Conservation (phyloP, 1,140 invertebrate genomes). For the Berghia stephanieae region DNA sequence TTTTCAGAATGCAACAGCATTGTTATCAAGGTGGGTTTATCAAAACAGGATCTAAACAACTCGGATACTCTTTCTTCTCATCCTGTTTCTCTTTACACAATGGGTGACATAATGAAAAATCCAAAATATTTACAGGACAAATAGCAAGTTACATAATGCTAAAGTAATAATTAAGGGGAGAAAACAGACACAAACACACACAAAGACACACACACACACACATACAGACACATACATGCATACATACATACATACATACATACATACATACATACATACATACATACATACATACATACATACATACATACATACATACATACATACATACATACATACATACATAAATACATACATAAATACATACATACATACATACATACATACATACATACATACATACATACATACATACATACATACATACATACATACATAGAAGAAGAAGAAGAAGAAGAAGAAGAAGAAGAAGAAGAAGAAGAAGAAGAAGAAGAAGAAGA, state of each 20-base stretch:
- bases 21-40: too few species aligned
- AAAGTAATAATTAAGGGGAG: too few species aligned
- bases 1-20: too few species aligned
- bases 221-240: not conserved
- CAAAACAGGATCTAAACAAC: too few species aligned
- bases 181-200: too few species aligned
- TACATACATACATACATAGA: conserved; percentile 8
- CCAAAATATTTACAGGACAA: too few species aligned
- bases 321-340: not conserved
- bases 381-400: not conserved
- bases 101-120: too few species aligned
- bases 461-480: too few species aligned
- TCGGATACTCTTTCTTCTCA: too few species aligned
- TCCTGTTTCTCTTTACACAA: too few species aligned
- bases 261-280: not conserved
- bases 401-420: conserved; percentile 10
- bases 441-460: conserved; percentile 1
- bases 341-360: not conserved
- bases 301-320: not conserved
- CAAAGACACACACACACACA: not conserved
- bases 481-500: too few species aligned
- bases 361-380: not conserved
- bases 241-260: not conserved
- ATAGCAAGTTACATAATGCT: too few species aligned
- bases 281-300: not conserved